A percentile compares a stretch with the other conserved stretches of the same genome.
These are phyloP conservation scores for Onthophagus sagittarius DNA, from an alignment of 2,888 invertebrate genomes.

Conservation along the genomic window DNA sequence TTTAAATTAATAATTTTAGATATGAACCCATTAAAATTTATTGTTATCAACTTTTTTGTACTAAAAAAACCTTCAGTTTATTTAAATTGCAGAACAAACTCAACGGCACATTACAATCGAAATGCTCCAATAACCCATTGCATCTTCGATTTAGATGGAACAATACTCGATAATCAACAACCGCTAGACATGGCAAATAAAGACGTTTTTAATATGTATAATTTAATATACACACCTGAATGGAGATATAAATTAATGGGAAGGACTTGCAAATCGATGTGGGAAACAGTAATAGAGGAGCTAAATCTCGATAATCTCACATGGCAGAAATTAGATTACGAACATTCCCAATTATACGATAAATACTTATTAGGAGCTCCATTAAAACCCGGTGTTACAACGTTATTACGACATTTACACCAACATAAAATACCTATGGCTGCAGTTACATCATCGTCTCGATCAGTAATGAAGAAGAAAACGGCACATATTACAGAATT, in stretches of 20 bases:
- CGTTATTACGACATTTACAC: slow-evolving; percentile 71
- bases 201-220: slow-evolving; percentile 4
- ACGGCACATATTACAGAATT: slow-evolving; percentile 60
- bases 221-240: neutral
- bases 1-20: neutral
- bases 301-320: neutral
- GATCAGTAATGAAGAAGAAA: slow-evolving; percentile 69
- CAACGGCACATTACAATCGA: neutral
- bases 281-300: slow-evolving; percentile 11
- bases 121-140: slow-evolving; percentile 15
- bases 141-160: slow-evolving; percentile 22
- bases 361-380: neutral
- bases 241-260: slow-evolving; percentile 10
- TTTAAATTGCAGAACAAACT: neutral
- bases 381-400: slow-evolving; percentile 66
- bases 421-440: slow-evolving; percentile 74
- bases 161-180: slow-evolving; percentile 17
- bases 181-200: neutral
- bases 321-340: neutral
- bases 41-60: neutral
- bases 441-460: slow-evolving; percentile 83
- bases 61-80: neutral
- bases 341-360: neutral
- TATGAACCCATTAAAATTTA: neutral
- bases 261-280: neutral